Evolutionary conservation across 2,113 vertebrate species (phyloP).

Genomic region (Lycocorax pyrrhopterus): DNA sequence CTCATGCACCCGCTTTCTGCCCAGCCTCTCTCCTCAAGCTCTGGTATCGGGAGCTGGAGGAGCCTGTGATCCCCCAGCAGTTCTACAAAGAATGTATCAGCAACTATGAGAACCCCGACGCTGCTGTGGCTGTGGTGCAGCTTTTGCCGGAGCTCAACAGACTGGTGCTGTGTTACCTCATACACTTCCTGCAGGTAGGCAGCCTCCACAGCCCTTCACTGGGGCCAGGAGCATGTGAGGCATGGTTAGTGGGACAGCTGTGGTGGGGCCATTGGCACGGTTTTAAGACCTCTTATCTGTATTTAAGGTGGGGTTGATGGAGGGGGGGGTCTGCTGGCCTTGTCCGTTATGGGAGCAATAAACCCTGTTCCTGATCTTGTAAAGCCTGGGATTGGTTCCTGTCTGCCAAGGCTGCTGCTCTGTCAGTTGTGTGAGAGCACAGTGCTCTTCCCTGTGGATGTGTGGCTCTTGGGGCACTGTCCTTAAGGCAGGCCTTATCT

Average conservation of each 20-base stretch:
- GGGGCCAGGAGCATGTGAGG: neutral
- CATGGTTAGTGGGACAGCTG: neutral
- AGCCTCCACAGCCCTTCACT: neutral
- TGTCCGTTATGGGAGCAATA: neutral
- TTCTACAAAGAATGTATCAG: constrained; percentile 87
- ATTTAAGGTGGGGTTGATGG: neutral
- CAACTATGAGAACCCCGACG: constrained; percentile 84
- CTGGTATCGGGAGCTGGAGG: constrained; percentile 90
- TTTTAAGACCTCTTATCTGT: neutral
- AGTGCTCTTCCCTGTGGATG: neutral
- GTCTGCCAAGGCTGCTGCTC: neutral
- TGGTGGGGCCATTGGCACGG: fast-evolving
- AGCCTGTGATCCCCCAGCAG: constrained; percentile 86
- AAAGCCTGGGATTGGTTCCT: neutral
- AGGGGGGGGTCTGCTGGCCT: neutral
- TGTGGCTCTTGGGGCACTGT: neutral
- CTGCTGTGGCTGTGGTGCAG: constrained; percentile 84
- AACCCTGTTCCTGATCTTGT: neutral
- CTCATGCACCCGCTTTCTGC: neutral
- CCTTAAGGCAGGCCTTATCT: neutral
- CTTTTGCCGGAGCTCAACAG: constrained; percentile 85
- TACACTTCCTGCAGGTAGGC: constrained; percentile 88
- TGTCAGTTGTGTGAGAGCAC: neutral
- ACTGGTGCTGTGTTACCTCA: constrained; percentile 89
- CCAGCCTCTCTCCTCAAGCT: constrained; percentile 88